These are phyloP conservation scores for Eubasilissa regina DNA, from an alignment of 1,140 invertebrate species.

Conservation along the genomic window DNA sequence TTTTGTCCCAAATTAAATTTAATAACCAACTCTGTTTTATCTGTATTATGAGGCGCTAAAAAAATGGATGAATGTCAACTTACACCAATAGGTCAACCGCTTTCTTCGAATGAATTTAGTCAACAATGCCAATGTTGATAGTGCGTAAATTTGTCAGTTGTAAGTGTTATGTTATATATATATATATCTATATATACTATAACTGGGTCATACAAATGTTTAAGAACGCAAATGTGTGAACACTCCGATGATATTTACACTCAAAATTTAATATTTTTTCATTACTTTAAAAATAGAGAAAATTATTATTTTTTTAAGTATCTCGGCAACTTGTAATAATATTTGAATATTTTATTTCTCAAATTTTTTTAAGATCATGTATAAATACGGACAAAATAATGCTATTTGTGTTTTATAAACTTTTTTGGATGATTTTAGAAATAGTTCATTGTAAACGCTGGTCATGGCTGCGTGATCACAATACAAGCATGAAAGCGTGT, in stretches of 20 bases:
- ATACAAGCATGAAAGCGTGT: not conserved
- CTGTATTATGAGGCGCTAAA: too few species aligned
- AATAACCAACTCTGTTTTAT: too few species aligned
- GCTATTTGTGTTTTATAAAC: too few species aligned
- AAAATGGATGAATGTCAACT: not conserved
- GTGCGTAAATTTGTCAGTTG: constrained; percentile 5
- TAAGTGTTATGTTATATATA: constrained; percentile 22
- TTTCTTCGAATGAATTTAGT: constrained; percentile 34
- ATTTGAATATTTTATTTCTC: not conserved
- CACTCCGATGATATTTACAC: not conserved
- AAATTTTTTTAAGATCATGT: too few species aligned
- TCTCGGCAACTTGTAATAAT: not conserved
- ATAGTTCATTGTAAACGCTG: not conserved
- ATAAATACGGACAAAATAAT: too few species aligned
- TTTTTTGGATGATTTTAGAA: too few species aligned
- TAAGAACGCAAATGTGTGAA: not conserved
- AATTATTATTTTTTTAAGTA: not conserved
- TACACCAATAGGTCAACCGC: constrained; percentile 2
- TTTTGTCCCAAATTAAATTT: too few species aligned
- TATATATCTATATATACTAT: not conserved
- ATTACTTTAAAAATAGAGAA: not conserved
- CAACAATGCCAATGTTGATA: constrained; percentile 33
- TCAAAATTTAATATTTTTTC: too few species aligned
- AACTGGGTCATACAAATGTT: not conserved
- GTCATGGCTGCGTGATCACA: not conserved